A percentile compares a stretch with the other conserved stretches of the same genome.
These are phyloP conservation scores for Rattus norvegicus DNA, from an alignment of 2,113 vertebrate genomes.

Conservation along the genomic window GRCr8 NC_086038.1:46999001-46999500, in stretches of 20 bases:
- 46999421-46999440: background rate
- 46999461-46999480: conserved; percentile 62
- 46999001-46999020: background rate
- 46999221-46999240: background rate
- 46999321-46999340: conserved; percentile 42
- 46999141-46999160: background rate
- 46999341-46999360: background rate
- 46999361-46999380: background rate
- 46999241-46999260: background rate
- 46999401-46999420: background rate
- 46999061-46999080: background rate
- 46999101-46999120: background rate
- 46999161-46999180: background rate
- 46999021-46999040: background rate
- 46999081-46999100: background rate
- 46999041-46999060: too few relatives aligned
- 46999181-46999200: background rate
- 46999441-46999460: background rate
- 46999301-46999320: background rate
- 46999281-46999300: background rate
- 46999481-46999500: conserved; percentile 77
- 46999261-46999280: background rate
- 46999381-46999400: background rate
- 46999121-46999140: background rate
- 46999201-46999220: background rate